Evolutionary conservation across 1,140 invertebrate species (phyloP), one percentile per base, ranked within the genome.

Genomic region (Grapholita molesta): DNA sequence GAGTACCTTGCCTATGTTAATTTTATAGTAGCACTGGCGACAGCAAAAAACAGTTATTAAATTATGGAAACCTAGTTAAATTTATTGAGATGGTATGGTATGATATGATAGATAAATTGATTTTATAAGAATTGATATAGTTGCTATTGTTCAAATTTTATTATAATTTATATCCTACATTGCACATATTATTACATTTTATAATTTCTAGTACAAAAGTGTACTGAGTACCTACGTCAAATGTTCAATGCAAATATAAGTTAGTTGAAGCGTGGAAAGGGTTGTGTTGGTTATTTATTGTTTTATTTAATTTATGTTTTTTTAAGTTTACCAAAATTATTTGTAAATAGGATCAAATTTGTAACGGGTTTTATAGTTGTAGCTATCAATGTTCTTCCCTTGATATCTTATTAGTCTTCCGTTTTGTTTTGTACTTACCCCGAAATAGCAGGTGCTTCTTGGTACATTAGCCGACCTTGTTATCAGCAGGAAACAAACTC

Each of bases 201-300:
- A 48, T 64, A 55, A 67, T 67, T 70, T 72, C 72, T 76, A 74
- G 75, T 79, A 82, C 77, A 76, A 76, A 69, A 71, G 28, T 73
- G 66, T 72, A 75, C 75, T 70, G 73, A 73, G 61, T 69, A 68
- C n/a, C n/a, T n/a, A n/a, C 61, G 57, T 73, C 35, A 66, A 75
- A 72, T 74, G 67, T 71, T 76, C 70, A 73, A 70, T 75, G 70
- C 73, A 71, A 69, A 42, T 73, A 21, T 74, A 74, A 78, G 67
- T 67, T 70, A 73, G 57, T 81, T 77, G 81, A 68, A 83, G 9
- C 80, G 81, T 74, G 80, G 72, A 82, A 76, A 75, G 74, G 87
- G 86, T 91, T 89, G 89, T 89, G 87, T 89, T 88, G 83, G 78
- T 85, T 89, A 89, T 89, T 91, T 89, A 86, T 88, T 68, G 48